Evolutionary conservation across 1,140 invertebrate species (phyloP).

Genomic region (Drosophila sulfurigaster): DNA sequence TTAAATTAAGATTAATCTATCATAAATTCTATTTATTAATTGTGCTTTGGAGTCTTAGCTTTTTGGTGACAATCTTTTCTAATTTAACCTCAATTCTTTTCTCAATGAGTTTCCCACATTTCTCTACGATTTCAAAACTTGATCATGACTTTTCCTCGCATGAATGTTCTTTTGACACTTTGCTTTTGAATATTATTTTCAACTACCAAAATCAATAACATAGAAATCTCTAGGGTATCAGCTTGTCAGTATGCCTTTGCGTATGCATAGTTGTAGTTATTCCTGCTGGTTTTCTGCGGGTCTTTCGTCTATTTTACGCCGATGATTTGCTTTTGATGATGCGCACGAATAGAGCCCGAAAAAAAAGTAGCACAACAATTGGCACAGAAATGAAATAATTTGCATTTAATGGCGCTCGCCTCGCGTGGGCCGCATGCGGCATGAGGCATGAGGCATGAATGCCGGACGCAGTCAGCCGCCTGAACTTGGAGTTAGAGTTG

Average conservation of each 20-base stretch:
- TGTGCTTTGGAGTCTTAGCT: too few relatives aligned
- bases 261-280: background rate
- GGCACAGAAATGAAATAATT: constrained; percentile 84
- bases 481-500: constrained; percentile 1
- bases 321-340: constrained; percentile 82
- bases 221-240: background rate
- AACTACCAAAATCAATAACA: too few relatives aligned
- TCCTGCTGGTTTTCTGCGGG: background rate
- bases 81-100: too few relatives aligned
- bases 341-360: constrained; percentile 69
- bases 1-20: too few relatives aligned
- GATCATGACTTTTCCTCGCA: too few relatives aligned
- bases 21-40: too few relatives aligned
- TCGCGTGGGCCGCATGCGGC: constrained; percentile 67
- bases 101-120: too few relatives aligned
- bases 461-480: constrained; percentile 8
- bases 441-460: constrained; percentile 46
- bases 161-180: too few relatives aligned
- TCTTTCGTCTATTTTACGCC: constrained; percentile 37
- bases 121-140: too few relatives aligned
- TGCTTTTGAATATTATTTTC: background rate
- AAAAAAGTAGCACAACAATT: constrained; percentile 82
- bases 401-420: constrained; percentile 79
- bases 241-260: background rate
- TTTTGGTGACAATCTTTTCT: too few relatives aligned